Conservation (phyloP, 92 coral and sea anemone genomes). For the Heliopora coerulea region DNA sequence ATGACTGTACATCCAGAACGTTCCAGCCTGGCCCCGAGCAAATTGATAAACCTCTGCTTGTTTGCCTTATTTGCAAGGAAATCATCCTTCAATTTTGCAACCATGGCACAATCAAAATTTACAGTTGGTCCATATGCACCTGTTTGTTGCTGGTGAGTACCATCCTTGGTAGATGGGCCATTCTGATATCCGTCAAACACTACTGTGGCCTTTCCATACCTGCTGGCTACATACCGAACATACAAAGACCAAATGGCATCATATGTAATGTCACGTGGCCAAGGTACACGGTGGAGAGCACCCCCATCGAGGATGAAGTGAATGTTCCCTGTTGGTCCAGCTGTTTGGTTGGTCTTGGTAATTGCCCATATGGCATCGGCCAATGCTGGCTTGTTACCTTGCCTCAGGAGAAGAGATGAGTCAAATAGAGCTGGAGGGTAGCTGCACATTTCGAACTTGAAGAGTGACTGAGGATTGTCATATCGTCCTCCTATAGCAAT, state of each 20-base stretch:
- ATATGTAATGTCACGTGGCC: constrained; percentile 16
- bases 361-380: constrained; percentile 30
- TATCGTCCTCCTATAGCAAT: constrained; percentile 35
- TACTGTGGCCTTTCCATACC: constrained; percentile 14
- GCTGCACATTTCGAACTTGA: constrained; percentile 35
- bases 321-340: not conserved
- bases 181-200: constrained; percentile 39
- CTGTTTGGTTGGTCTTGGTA: not conserved
- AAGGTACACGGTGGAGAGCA: constrained; percentile 15
- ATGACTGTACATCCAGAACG: not conserved
- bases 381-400: constrained; percentile 13
- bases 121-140: not conserved
- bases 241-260: constrained; percentile 25
- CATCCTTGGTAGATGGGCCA: constrained; percentile 32
- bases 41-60: not conserved
- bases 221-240: constrained; percentile 6
- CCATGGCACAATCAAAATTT: not conserved
- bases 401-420: constrained; percentile 22
- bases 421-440: too few species aligned
- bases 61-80: constrained; percentile 24
- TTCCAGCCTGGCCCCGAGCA: constrained; percentile 6
- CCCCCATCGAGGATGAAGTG: constrained; percentile 30
- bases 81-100: constrained; percentile 6
- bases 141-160: constrained; percentile 24
- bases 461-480: constrained; percentile 30